Conservation (phyloP, 2,888 invertebrate species). For the Orthosia gracilis region DNA sequence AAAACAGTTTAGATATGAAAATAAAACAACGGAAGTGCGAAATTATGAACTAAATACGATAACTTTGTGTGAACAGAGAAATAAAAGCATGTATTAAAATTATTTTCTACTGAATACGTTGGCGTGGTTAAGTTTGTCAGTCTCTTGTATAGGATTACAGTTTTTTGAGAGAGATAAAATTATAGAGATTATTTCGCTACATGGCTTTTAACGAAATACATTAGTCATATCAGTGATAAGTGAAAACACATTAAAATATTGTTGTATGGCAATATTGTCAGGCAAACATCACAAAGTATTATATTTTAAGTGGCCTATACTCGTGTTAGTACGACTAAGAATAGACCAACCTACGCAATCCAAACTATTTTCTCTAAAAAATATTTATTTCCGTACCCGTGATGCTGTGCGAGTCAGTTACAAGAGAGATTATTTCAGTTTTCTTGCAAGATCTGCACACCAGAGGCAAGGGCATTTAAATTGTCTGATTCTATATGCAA, state of each 20-base stretch:
- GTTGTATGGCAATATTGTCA: not conserved
- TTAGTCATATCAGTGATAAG: not conserved
- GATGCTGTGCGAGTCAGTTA: not conserved
- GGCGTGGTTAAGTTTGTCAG: constrained; percentile 50
- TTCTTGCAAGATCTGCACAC: too few relatives aligned
- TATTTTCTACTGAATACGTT: constrained; percentile 28
- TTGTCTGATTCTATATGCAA: not conserved
- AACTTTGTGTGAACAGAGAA: constrained; percentile 30
- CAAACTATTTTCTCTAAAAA: not conserved
- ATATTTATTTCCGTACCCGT: not conserved
- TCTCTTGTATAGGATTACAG: constrained; percentile 12
- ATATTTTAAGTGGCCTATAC: not conserved
- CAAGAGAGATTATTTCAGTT: not conserved
- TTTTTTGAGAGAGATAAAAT: constrained; percentile 13
- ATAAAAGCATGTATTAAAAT: constrained; percentile 44
- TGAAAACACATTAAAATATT: not conserved
- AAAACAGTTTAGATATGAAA: constrained; percentile 20
- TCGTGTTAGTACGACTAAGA: constrained; percentile 9
- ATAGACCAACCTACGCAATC: constrained; percentile 24
- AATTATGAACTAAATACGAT: constrained; percentile 44
- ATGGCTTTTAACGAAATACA: constrained; percentile 1
- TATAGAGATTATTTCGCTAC: not conserved
- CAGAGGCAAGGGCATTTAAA: too few relatives aligned
- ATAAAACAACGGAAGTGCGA: constrained; percentile 27
- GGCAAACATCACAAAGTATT: not conserved